Percentiles rank a stretch among this genome's conserved stretches.
phyloP scores from a whole-genome alignment of 2,888 invertebrate genomes.

The Oxyteleia sp. region DNA sequence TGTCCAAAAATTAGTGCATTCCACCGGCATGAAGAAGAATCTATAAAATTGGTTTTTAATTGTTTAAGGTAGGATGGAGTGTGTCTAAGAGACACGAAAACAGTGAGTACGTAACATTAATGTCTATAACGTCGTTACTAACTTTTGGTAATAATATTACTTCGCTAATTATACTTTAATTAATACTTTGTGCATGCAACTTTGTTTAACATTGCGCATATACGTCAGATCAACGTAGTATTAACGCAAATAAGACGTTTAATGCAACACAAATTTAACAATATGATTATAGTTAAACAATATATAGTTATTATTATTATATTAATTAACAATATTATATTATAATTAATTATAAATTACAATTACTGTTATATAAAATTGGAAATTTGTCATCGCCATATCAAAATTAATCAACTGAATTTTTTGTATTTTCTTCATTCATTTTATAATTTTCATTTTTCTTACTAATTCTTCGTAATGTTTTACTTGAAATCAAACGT shows the following conservation, averaged over 20 bases:
- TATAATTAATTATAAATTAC: no score
- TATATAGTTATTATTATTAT: no score
- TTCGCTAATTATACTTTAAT: constrained; percentile 20
- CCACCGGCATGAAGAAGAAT: constrained; percentile 44
- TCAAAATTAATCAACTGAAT: not conserved
- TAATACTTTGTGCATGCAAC: constrained; percentile 39
- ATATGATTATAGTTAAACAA: no score
- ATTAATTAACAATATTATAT: no score
- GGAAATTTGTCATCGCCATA: not conserved
- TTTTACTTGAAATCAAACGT: not conserved
- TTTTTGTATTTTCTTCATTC: not conserved
- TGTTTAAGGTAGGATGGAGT: constrained; percentile 66
- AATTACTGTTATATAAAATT: not conserved
- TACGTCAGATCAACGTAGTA: not conserved
- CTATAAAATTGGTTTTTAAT: constrained; percentile 48
- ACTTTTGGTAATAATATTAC: constrained; percentile 33
- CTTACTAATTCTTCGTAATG: constrained; percentile 6
- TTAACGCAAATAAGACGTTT: constrained; percentile 10
- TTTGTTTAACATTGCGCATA: constrained; percentile 43
- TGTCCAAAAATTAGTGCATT: not conserved
- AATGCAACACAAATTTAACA: constrained; percentile 5
- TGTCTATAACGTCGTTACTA: constrained; percentile 43
- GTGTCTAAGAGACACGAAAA: constrained; percentile 55
- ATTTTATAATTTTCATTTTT: constrained; percentile 15
- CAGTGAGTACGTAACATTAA: constrained; percentile 63